Percentiles rank a stretch among this genome's conserved stretches.
phyloP scores from a whole-genome alignment of 2,888 invertebrate genomes.

The Spodoptera exigua region DNA sequence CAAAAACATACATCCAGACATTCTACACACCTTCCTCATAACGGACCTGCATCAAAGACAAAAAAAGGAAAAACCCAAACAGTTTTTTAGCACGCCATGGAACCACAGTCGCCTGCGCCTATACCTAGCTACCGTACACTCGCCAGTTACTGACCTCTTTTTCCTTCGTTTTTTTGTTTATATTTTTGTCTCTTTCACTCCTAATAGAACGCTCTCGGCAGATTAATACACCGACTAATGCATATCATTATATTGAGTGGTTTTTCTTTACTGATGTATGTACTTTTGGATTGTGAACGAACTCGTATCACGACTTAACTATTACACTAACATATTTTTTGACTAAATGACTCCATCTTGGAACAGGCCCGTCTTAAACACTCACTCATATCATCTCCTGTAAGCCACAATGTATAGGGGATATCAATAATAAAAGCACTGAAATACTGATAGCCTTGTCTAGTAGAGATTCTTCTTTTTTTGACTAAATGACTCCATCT shows the following conservation, averaged over 20 bases:
- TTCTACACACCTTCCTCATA: too few species aligned
- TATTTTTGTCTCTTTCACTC: conserved; percentile 70
- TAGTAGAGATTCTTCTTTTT: too few species aligned
- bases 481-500: conserved; percentile 11
- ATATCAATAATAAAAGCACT: too few species aligned
- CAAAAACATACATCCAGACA: too few species aligned
- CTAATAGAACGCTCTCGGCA: conserved; percentile 81
- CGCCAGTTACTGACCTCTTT: conserved; percentile 86
- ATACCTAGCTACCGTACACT: conserved; percentile 76
- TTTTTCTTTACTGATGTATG: conserved; percentile 43
- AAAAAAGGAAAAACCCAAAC: conserved; percentile 9
- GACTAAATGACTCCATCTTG: conserved; percentile 12
- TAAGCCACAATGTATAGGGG: too few species aligned
- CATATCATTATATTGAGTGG: conserved; percentile 86
- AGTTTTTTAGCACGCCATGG: conserved; percentile 1
- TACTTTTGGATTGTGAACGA: conserved; percentile 21
- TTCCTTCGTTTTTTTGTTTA: conserved; percentile 69
- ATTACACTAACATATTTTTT: conserved; percentile 24
- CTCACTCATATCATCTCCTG: too few species aligned
- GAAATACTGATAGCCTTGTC: too few species aligned
- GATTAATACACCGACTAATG: conserved; percentile 84
- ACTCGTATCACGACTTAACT: conserved; percentile 45
- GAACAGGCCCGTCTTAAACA: background rate
- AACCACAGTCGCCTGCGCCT: conserved; percentile 52
- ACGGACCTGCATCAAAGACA: background rate